These are phyloP conservation scores for Manis crassicaudata DNA, from an alignment of 2,797 vertebrate genomes.

Conservation along the genomic window DNA sequence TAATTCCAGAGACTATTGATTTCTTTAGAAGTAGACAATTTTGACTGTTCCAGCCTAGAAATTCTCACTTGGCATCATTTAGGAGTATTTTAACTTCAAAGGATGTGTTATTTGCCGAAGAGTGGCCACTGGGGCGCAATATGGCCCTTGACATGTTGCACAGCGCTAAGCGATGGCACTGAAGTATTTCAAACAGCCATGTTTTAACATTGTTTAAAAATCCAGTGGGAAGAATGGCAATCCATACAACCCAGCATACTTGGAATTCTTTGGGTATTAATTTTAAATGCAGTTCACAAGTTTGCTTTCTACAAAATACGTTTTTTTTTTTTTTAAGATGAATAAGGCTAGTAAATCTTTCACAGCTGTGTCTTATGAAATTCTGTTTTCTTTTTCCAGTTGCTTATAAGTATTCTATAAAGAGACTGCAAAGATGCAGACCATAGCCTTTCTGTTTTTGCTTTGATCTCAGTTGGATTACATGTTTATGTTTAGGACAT, in stretches of 20 bases:
- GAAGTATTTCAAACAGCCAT: slow-evolving; percentile 62
- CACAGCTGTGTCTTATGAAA: slow-evolving; percentile 30
- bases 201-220: slow-evolving; percentile 67
- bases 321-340: neutral
- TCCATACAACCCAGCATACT: slow-evolving; percentile 52
- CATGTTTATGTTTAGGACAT: neutral
- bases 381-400: slow-evolving; percentile 41
- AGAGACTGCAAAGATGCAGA: neutral
- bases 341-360: slow-evolving; percentile 45
- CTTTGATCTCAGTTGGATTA: neutral
- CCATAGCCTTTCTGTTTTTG: neutral
- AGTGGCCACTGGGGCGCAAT: slow-evolving; percentile 63
- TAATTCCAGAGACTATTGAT: slow-evolving; percentile 22
- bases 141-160: slow-evolving; percentile 69
- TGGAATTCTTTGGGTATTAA: slow-evolving; percentile 72
- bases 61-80: slow-evolving; percentile 59
- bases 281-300: slow-evolving; percentile 67
- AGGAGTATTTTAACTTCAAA: slow-evolving; percentile 69
- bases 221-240: slow-evolving; percentile 46
- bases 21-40: slow-evolving; percentile 47
- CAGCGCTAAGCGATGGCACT: slow-evolving; percentile 62
- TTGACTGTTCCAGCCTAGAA: neutral
- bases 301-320: slow-evolving; percentile 42
- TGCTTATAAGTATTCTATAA: neutral
- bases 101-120: slow-evolving; percentile 64